phyloP scores from a whole-genome alignment of 2,797 vertebrate species.

The Sebastes cheni region DNA sequence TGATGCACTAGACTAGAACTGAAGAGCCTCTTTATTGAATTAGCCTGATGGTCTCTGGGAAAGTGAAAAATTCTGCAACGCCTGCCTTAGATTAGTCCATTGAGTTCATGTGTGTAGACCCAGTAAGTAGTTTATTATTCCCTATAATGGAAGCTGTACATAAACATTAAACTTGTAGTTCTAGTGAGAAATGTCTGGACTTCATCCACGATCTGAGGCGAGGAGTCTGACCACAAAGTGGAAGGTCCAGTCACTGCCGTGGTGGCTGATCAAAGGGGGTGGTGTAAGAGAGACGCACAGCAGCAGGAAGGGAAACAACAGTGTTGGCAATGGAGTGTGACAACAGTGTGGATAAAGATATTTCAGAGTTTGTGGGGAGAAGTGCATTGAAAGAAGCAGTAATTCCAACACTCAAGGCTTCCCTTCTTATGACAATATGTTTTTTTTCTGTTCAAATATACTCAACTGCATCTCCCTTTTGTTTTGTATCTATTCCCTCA shows the following conservation, averaged over 20 bases:
- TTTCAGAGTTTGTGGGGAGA: not conserved
- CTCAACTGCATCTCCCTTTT: not conserved
- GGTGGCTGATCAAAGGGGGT: not conserved
- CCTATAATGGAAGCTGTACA: not conserved
- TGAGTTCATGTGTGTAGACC: not conserved
- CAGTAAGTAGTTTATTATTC: not conserved
- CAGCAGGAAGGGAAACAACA: not conserved
- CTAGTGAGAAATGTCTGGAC: not conserved
- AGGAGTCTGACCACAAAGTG: not conserved
- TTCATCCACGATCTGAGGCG: not conserved
- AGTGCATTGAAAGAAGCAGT: not conserved
- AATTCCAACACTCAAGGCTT: not conserved
- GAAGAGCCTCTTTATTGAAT: constrained; percentile 43
- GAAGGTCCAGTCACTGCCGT: not conserved
- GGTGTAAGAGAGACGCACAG: not conserved
- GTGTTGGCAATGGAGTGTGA: not conserved
- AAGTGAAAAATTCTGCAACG: constrained; percentile 33
- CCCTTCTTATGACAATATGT: not conserved
- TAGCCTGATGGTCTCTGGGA: constrained; percentile 43
- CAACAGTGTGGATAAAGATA: not conserved
- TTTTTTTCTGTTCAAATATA: too few relatives aligned
- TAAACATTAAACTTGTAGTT: not conserved
- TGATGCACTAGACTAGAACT: constrained; percentile 33
- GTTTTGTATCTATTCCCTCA: not conserved
- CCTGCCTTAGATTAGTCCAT: constrained; percentile 28